Percentiles rank a stretch among this genome's conserved stretches.
phyloP scores from a whole-genome alignment of 2,888 invertebrate species.

The Nasonia oneida region DNA sequence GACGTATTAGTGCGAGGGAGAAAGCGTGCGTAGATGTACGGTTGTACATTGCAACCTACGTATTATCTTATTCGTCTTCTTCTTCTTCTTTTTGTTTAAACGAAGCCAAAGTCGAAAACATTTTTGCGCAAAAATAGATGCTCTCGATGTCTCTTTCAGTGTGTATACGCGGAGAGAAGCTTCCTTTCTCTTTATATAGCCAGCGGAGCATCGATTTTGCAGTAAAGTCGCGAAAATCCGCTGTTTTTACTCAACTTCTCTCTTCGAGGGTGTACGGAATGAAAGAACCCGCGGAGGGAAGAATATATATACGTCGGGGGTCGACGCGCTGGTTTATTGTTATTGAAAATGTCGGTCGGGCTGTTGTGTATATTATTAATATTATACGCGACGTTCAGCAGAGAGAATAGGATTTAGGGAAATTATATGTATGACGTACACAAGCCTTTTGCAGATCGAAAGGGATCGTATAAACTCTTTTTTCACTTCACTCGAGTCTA shows the following conservation, averaged over 20 bases:
- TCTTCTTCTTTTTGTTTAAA: background rate
- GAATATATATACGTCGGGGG: background rate
- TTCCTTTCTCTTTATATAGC: slow-evolving; percentile 19
- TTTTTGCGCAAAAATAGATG: slow-evolving; percentile 33
- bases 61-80: background rate
- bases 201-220: slow-evolving; percentile 46
- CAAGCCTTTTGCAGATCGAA: no score
- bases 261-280: background rate
- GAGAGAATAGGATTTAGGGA: no score
- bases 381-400: no score
- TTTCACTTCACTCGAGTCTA: background rate
- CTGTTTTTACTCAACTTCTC: slow-evolving; percentile 1
- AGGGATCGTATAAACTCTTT: no score
- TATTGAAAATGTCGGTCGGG: background rate
- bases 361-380: background rate
- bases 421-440: no score
- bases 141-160: slow-evolving; percentile 48
- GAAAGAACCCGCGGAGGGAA: background rate
- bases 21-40: background rate
- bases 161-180: slow-evolving; percentile 30
- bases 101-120: background rate
- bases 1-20: background rate
- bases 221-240: slow-evolving; percentile 48
- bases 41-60: slow-evolving; percentile 9
- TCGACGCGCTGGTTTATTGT: background rate